Base-by-base conservation (phyloP, 2,113 vertebrate genomes). In the Stomatorhinus ivindoensis region DNA sequence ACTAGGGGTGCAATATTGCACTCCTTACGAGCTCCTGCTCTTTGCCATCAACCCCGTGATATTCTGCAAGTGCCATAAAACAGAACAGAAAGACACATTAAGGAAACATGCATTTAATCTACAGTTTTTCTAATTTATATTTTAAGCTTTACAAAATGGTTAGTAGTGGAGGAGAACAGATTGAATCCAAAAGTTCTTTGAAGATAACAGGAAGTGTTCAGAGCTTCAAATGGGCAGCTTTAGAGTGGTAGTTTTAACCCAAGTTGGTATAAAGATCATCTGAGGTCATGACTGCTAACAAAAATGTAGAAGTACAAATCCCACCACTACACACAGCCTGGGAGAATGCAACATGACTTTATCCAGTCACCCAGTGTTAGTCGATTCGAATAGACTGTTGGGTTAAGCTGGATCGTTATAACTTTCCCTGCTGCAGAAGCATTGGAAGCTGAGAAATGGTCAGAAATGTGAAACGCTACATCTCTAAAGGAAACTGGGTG, bases 1-100 rank as follows among this genome's bases (percentile, higher is more conserved):
- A 92, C 90, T 89, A 91, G 92, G 91, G 91, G 92, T 65, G 92
- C 92, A 92, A 91, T 90, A 89, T 91, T 92, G 90, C 46, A 91
- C 90, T 83, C 90, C 88, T 91, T 89, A 87, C 87, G 61, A 90
- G 47, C 69, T 86, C 35, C 35, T 35, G 35, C 89, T 58, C 85
- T 87, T 53, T 53, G 27, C 85, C 42, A 47, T 58, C 50, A 90
- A 87, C 46, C 55, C 55, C 27, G 24, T 7, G 3, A 10, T 9
- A 89, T 82, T 89, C 48, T 2, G n/a, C 31, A 83, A 83, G 53
- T 89, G 65, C 24, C 58, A 47, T 19, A 47, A 86, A 3, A 85
- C 82, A n/a, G 24, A n/a, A n/a, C 19, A 15, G 17, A 46, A 46
- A 85, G 24, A 46, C 17, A n/a, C 44, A 46, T 48, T 48, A 6